Evolutionary conservation across 2,888 invertebrate species (phyloP), one percentile per base, ranked within the genome.

Genomic region (Yponomeuta sedellus): DNA sequence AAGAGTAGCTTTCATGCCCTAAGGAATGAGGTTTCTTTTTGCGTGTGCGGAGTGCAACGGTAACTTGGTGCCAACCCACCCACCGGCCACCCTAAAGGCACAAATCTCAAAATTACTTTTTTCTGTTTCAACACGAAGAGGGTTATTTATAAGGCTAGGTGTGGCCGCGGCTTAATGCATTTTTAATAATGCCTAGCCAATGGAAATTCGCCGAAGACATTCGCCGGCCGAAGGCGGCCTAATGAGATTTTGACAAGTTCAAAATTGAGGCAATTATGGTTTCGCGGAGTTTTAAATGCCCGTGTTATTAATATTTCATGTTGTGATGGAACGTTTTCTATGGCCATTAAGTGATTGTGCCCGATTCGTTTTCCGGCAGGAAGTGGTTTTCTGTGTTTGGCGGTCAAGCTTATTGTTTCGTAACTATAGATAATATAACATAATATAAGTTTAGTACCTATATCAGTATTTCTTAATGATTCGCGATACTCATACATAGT

Each of bases 171-270:
- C 86, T 90, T 52, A 91, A 91, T 89, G 90, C 74, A 79, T 87
- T 89, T 91, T 90, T 90, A 91, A 91, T 91, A 89, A 91, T 89
- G 84, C 85, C 80, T 77, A 75, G 76, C 88, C 88, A 87, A 86
- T 86, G 83, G 80, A 78, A 59, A 66, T 52, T 59, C 81, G 85
- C 85, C 83, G 78, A 83, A 83, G 86, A 85, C 86, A 76, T 75
- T 75, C 78, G 83, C 78, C 78, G 75, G 73, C 70, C 72, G 74
- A 78, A 82, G 81, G 81, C 78, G 78, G 80, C 82, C 87, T 90
- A 90, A 91, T 91, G 88, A 82, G 86, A 85, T 89, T 91, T 90
- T 91, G 89, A 90, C 90, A 90, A 89, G 90, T 89, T 86, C 80
- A 80, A 83, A 89, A 91, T 90, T 88, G 85, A 83, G 78, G 87